Conservation (phyloP, 1,140 invertebrate genomes). For the Grapholita molesta region DNA sequence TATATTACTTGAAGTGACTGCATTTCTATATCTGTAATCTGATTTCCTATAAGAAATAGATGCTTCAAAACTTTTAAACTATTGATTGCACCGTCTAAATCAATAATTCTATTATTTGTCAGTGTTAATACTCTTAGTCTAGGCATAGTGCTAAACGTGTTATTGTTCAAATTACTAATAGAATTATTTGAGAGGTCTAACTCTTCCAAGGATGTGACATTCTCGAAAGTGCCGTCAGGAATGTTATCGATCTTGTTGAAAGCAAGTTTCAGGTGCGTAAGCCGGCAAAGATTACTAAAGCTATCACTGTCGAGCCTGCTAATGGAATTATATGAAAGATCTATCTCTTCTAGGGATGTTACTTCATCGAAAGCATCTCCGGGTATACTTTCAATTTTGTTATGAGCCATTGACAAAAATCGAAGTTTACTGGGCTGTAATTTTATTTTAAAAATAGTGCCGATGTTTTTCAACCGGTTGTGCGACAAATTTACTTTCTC, state of each 20-base stretch:
- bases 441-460: constrained; percentile 52
- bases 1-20: constrained; percentile 54
- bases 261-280: constrained; percentile 27
- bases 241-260: constrained; percentile 48
- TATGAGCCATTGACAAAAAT: constrained; percentile 45
- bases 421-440: constrained; percentile 41
- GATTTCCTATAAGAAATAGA: constrained; percentile 50
- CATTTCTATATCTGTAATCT: constrained; percentile 51
- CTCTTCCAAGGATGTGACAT: constrained; percentile 46
- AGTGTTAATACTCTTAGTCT: constrained; percentile 46
- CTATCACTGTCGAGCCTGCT: constrained; percentile 22
- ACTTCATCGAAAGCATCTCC: constrained; percentile 48
- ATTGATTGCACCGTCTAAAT: constrained; percentile 61
- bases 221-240: constrained; percentile 44
- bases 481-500: constrained; percentile 47
- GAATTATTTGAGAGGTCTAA: constrained; percentile 59
- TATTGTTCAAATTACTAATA: constrained; percentile 48
- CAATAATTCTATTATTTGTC: constrained; percentile 57
- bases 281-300: neutral
- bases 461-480: constrained; percentile 47
- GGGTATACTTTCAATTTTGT: constrained; percentile 44
- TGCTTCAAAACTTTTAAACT: constrained; percentile 51
- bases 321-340: constrained; percentile 58
- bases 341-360: constrained; percentile 47
- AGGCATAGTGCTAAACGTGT: constrained; percentile 55